Percentiles rank a stretch among this genome's conserved stretches.
Conservation (phyloP, 2,888 invertebrate genomes). For the Diarsia brunnea region DNA sequence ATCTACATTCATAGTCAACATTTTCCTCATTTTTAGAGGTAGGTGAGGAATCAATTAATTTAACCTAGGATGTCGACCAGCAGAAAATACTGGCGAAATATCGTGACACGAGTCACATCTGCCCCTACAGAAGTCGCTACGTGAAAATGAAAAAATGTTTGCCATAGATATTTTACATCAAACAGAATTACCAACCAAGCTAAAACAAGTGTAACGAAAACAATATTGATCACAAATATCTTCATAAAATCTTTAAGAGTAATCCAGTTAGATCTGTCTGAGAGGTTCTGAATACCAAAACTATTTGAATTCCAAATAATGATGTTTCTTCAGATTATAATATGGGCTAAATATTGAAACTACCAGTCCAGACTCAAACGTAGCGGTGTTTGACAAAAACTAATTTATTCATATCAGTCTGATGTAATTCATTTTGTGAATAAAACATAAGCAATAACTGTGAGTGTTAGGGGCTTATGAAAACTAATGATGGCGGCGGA, state of each 20-base stretch:
- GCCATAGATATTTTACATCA: too few species aligned
- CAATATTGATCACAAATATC: background rate
- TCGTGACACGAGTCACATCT: background rate
- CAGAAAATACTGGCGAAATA: background rate
- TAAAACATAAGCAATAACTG: constrained; percentile 63
- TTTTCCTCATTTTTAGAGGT: too few species aligned
- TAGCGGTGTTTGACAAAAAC: constrained; percentile 46
- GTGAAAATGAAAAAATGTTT: background rate
- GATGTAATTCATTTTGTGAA: constrained; percentile 56
- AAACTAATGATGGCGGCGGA: constrained; percentile 61
- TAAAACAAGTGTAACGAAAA: background rate
- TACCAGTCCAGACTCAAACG: constrained; percentile 1
- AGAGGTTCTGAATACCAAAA: background rate
- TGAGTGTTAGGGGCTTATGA: constrained; percentile 58
- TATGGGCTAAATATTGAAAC: background rate
- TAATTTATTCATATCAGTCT: constrained; percentile 61
- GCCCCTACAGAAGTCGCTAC: background rate
- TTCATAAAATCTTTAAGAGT: background rate
- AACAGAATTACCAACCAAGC: too few species aligned
- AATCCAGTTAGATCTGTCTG: background rate
- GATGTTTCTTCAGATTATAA: background rate
- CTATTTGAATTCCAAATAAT: background rate
- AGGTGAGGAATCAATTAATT: background rate
- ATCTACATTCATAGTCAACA: too few species aligned
- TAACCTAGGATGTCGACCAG: background rate